Base-by-base conservation (phyloP, 2,113 vertebrate species). In the Ctenodactylus gundi region DNA sequence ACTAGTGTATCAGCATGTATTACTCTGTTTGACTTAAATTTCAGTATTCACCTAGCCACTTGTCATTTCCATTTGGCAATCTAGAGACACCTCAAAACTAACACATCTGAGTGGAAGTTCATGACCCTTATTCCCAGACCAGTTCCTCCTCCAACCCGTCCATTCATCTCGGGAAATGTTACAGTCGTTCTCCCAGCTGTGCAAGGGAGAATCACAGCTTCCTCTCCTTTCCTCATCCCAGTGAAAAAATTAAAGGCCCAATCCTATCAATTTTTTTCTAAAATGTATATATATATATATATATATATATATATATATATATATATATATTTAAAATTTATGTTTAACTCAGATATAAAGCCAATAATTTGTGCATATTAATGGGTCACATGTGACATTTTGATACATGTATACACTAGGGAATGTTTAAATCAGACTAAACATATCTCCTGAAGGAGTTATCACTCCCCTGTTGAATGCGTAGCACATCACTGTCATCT, bases 1-100 rank as follows among this genome's bases (percentile, higher is more conserved):
- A 8, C 0, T n/a, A 31, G 53, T 53, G 7, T 9, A 0, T 39
- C 82, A 13, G 17, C 51, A 51, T 41, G 29, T 55, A 13, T 10
- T 15, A 62, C 62, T 64, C 65, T 23, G 5, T n/a, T 20, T n/a
- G 49, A 60, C n/a, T 27, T 25, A 34, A 44, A 39, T 77, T 15
- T 21, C 29, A 80, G 36, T 25, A 36, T 82, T 51, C 17, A 25
- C 57, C 44, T 67, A 65, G 57, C 36, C 27, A 0, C 41, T 3
- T 1, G 31, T n/a, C 78, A 7, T 44, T n/a, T 90, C 67, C 46
- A 20, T 78, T 64, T 58, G 46, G 46, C 14, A 31, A n/a, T 72
- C 60, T 88, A 58, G 49, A 80, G 4, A 13, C 46, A 49, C n/a
- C 51, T 76, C 2, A 34, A 53, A 53, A 60, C 27, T 13, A 14